These are phyloP conservation scores for Pachydiplax longipennis DNA, from an alignment of 2,888 invertebrate genomes.

Conservation along the genomic window DNA sequence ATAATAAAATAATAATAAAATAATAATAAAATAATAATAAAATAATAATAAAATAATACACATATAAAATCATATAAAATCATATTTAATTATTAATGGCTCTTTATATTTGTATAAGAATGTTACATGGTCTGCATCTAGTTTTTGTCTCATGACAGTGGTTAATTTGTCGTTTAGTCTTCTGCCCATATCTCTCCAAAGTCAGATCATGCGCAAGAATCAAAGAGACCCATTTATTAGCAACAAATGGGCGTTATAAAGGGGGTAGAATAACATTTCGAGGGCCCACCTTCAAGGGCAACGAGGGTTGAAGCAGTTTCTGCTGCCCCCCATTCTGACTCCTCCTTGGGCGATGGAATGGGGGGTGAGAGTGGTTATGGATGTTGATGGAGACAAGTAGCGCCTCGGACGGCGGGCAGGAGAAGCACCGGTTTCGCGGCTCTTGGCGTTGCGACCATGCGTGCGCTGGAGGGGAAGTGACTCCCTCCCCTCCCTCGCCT, in stretches of 20 bases:
- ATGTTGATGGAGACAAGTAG: background rate
- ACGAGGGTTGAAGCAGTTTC: background rate
- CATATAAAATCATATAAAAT: too few relatives aligned
- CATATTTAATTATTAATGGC: too few relatives aligned
- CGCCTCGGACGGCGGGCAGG: conserved; percentile 15
- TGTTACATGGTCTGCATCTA: too few relatives aligned
- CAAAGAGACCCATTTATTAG: background rate
- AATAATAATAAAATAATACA: too few relatives aligned
- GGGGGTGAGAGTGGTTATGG: background rate
- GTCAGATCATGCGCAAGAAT: background rate
- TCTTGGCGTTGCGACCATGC: conserved; percentile 21
- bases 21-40: too few relatives aligned
- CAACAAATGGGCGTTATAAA: background rate
- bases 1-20: too few relatives aligned
- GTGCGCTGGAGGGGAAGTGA: conserved; percentile 2
- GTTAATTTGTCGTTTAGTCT: too few relatives aligned
- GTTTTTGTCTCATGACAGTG: too few relatives aligned
- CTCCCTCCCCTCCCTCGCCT: background rate
- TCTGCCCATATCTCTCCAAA: background rate
- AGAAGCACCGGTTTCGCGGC: conserved; percentile 15
- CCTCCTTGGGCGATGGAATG: background rate
- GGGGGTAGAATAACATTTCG: background rate
- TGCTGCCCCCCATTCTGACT: background rate
- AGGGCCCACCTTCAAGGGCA: background rate
- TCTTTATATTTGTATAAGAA: too few relatives aligned